Conservation (phyloP, 2,888 invertebrate genomes). For the Panopea generosa region DNA sequence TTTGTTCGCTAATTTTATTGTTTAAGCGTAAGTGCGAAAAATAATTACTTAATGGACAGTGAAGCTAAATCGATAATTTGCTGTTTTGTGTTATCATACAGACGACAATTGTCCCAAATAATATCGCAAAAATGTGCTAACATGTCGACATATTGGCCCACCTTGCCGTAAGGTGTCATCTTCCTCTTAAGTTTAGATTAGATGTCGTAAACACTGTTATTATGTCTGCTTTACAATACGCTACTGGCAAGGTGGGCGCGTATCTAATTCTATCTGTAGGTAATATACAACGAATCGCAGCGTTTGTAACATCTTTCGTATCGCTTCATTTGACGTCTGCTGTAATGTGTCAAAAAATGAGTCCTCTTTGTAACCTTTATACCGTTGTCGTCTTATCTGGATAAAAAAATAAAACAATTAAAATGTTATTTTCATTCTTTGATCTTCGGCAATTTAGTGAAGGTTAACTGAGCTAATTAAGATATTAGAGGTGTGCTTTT, state of each 20-base stretch:
- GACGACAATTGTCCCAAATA: too few species aligned
- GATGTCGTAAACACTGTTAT: background rate
- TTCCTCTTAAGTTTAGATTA: slow-evolving; percentile 12
- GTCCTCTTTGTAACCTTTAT: background rate
- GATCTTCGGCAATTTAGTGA: background rate
- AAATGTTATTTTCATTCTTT: background rate
- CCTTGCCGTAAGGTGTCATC: slow-evolving; percentile 22
- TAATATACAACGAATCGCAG: too few species aligned
- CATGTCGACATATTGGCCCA: slow-evolving; percentile 18
- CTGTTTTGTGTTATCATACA: too few species aligned
- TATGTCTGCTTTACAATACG: background rate
- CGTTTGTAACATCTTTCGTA: slow-evolving; percentile 1
- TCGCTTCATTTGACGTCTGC: background rate
- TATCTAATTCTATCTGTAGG: too few species aligned
- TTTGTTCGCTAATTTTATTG: too few species aligned
- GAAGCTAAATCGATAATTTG: too few species aligned
- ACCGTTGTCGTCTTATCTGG: background rate
- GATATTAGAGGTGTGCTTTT: background rate
- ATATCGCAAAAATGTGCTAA: slow-evolving; percentile 11
- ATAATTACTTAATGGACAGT: too few species aligned
- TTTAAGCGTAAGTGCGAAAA: too few species aligned
- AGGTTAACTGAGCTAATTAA: background rate
- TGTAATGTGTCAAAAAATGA: background rate
- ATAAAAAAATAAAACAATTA: background rate
- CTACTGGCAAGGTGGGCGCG: too few species aligned